A percentile compares a stretch with the other conserved stretches of the same genome.
These are phyloP conservation scores for Conger conger DNA, from an alignment of 2,113 vertebrate genomes.

Conservation along the genomic window DNA sequence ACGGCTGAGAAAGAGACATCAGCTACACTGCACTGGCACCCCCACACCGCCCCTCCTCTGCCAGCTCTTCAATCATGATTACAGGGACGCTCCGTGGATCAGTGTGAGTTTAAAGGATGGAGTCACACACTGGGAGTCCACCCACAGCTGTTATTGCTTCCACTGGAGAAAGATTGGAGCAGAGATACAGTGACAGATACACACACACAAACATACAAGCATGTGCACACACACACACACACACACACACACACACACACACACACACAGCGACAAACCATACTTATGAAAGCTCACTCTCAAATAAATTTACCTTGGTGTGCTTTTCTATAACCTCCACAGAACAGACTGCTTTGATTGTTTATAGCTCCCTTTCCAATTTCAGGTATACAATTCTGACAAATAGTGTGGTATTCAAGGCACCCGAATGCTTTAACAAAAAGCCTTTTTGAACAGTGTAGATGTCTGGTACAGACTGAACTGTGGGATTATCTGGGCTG, in stretches of 20 bases:
- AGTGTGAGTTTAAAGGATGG: neutral
- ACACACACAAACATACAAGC: neutral
- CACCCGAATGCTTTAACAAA: neutral
- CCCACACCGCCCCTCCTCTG: neutral
- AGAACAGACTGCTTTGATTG: neutral
- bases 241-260: neutral
- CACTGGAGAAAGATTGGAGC: neutral
- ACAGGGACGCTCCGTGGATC: neutral
- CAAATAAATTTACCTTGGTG: neutral
- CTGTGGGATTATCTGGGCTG: slow-evolving; percentile 50
- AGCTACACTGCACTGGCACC: neutral
- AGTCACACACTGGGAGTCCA: slow-evolving; percentile 6
- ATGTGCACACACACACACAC: neutral
- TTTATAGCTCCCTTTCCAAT: neutral
- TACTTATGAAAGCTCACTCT: neutral
- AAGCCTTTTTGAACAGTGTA: slow-evolving; percentile 13
- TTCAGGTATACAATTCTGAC: neutral
- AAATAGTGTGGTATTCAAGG: slow-evolving; percentile 20
- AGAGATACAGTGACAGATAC: neutral
- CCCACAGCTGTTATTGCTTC: slow-evolving; percentile 12
- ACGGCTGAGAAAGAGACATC: slow-evolving; percentile 33
- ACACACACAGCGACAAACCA: neutral
- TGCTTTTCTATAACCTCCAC: neutral
- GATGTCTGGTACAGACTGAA: slow-evolving; percentile 35
- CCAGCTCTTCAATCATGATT: slow-evolving; percentile 14